A percentile compares a stretch with the other conserved stretches of the same genome.
Evolutionary conservation across 23 tunicate species (phyloP).

Genomic region (Trididemnum miniatum): DNA sequence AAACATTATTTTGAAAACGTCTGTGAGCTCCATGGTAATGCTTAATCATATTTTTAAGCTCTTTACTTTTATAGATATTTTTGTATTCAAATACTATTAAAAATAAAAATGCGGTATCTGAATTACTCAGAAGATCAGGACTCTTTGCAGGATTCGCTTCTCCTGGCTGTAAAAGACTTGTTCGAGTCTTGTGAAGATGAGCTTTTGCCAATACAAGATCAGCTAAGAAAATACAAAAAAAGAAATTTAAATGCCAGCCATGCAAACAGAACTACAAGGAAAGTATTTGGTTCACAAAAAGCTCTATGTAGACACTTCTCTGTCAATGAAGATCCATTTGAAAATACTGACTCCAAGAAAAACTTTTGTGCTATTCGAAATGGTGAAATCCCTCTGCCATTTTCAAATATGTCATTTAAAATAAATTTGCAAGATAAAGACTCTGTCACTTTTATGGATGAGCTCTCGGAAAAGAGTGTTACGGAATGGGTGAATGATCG

Average conservation of each 20-base stretch:
- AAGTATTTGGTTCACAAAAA: constrained; percentile 35
- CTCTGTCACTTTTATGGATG: background rate
- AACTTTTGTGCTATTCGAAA: background rate
- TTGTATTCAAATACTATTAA: too few species aligned
- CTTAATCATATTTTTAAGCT: too few species aligned
- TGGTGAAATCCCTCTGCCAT: background rate
- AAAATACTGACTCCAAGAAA: background rate
- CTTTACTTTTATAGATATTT: too few species aligned
- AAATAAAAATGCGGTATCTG: background rate
- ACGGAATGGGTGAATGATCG: constrained; percentile 47
- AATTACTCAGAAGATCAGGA: background rate
- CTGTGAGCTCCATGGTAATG: too few species aligned
- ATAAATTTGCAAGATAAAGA: background rate
- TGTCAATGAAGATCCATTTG: constrained; percentile 24
- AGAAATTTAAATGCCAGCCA: constrained; percentile 58
- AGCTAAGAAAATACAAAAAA: constrained; percentile 37
- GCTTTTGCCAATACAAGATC: constrained; percentile 42
- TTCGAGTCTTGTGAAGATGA: constrained; percentile 51
- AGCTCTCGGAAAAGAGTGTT: background rate
- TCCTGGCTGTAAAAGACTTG: constrained; percentile 42
- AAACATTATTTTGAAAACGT: too few species aligned
- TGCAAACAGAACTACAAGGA: constrained; percentile 45
- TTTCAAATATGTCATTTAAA: background rate
- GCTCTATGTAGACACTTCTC: background rate
- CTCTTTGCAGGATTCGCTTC: constrained; percentile 1